Base-by-base conservation (phyloP, 53 echinoderm and acorn worm species). In the Hippasteria phrygiana region DNA sequence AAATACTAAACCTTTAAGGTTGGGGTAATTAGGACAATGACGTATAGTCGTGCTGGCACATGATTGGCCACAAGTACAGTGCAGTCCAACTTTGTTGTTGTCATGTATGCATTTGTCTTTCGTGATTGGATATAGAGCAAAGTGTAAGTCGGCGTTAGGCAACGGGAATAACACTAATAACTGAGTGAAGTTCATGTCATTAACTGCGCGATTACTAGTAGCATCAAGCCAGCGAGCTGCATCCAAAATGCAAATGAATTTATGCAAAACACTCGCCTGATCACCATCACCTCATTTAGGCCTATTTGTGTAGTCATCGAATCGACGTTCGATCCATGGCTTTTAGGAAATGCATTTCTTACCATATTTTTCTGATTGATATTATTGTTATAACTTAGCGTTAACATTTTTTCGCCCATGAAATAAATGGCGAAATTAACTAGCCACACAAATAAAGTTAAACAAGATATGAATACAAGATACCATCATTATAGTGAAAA, bases 11-110 rank as follows among this genome's bases (percentile, higher is more conserved):
- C 33, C 73, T 43, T 7, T 1, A 20, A 4, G 73, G 17, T 41
- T 18, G 5, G 36, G 22, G 14, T 35, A 66, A 35, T 24, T 56
- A 38, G 56, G 46, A 78, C 78, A 78, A 78, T 78, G 78, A 78
- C 78, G 78, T 78, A 37, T 20, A 18, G 18, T 22, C 28, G 34
- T 55, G 55, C 37, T 4, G 20, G 31, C 50, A 11, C 54, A 24
- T 20, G 78, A 78, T 78, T 78, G 78, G 78, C 35, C 55, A 78
- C 55, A 78, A 78, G 78, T 55, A 7, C n/a, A n/a, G n/a, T n/a
- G 3, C 31, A 77, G 34, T 28, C 42, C 51, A 50, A 55, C 78
- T 78, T 78, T 42, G 59, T 3, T 35, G 51, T 33, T 54, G 78
- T 78, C 24, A n/a, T 5, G 3, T 56, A 24, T 78, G 22, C 6